Evolutionary conservation across 2,113 vertebrate species (phyloP), one percentile per base, ranked within the genome.

Genomic region (Ammodytes dubius): DNA sequence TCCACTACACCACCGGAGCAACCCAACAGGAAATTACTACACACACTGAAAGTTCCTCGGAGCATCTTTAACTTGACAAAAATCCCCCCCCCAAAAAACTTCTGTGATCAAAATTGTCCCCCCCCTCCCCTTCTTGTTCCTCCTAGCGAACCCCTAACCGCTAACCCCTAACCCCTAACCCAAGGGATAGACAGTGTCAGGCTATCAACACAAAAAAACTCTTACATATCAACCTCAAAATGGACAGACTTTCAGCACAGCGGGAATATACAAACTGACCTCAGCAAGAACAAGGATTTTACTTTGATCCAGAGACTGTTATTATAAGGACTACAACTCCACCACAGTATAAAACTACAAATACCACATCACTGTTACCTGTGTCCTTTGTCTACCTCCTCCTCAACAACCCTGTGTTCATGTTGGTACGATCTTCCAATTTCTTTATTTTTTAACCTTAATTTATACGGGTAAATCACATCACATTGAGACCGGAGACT

Each of bases 361-460:
- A 14, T 79, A 88, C 93, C 93, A 92, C 87, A 70, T 88, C 88
- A 90, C 89, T 93, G 90, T 93, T 92, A 85, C 57, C 79, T 43
- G 82, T 93, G 88, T 93, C 88, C 81, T 85, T 80, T 81, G 91
- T 92, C 91, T 92, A 93, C 90, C 91, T 92, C 92, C 91, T 92
- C 83, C 83, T 88, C 79, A 45, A 89, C 57, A 88, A 74, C 27
- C 27, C 68, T 56, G 63, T 56, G 77, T 72, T 78, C 65, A 64
- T 11, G 70, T 57, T 61, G 61, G 46, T 57, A 27, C 35, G 4
- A 15, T 58, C 9, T 2, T 27, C 27, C 27, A 27, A 27, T 27
- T 27, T 27, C 2, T 27, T 2, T n/a, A n/a, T n/a, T 27, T 27
- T 2, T 27, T 27, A 27, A 27, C 27, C 27, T 27, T 27, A 1